Conservation (phyloP, 2,888 invertebrate species). For the Latheticus oryzae region DNA sequence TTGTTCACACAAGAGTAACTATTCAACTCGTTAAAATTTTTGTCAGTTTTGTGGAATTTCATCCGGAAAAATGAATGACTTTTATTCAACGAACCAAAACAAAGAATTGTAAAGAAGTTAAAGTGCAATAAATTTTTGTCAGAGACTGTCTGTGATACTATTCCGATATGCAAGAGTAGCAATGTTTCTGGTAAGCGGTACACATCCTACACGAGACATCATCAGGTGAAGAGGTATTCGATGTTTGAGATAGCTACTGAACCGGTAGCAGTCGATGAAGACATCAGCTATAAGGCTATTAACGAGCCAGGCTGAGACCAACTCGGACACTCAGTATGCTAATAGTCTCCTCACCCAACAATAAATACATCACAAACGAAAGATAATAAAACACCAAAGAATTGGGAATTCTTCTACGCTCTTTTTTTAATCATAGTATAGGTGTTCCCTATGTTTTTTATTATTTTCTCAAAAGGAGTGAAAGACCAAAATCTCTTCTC, state of each 20-base stretch:
- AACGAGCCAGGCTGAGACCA: conserved; percentile 49
- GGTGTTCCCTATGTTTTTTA: too few relatives aligned
- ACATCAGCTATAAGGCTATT: conserved; percentile 56
- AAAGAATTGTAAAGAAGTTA: too few relatives aligned
- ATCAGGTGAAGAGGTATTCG: conserved; percentile 56
- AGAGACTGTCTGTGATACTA: conserved; percentile 12
- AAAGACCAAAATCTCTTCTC: too few relatives aligned
- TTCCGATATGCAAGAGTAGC: conserved; percentile 56
- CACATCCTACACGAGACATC: conserved; percentile 56
- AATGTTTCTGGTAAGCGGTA: conserved; percentile 52
- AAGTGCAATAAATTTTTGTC: too few relatives aligned
- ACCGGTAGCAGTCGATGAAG: conserved; percentile 60
- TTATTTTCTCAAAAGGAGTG: too few relatives aligned
- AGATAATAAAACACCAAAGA: conserved; percentile 25
- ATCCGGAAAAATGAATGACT: too few relatives aligned
- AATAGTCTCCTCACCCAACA: conserved; percentile 49
- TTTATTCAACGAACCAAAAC: too few relatives aligned
- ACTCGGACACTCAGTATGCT: conserved; percentile 52
- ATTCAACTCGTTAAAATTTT: too few relatives aligned
- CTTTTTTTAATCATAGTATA: not conserved
- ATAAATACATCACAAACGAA: conserved; percentile 47
- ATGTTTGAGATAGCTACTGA: conserved; percentile 61
- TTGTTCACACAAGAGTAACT: too few relatives aligned
- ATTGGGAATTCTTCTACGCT: not conserved
- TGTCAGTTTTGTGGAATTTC: too few relatives aligned